Conservation (phyloP, 1,140 invertebrate genomes). For the Listronotus bonariensis region DNA sequence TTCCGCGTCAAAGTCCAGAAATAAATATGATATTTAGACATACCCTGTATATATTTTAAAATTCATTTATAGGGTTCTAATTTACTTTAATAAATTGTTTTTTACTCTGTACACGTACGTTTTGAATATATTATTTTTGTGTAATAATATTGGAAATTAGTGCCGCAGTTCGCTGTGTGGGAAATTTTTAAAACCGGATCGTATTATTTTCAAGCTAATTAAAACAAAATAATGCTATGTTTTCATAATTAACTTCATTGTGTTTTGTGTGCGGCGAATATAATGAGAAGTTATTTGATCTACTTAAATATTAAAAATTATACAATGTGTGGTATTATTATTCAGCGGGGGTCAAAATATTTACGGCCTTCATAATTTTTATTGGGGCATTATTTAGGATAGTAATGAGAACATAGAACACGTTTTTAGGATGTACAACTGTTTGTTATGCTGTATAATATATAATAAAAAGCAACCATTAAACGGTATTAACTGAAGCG, state of each 20-base stretch:
- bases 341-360: conserved; percentile 1
- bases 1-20: no score
- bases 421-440: no score
- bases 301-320: conserved; percentile 19
- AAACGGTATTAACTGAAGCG: no score
- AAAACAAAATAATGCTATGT: conserved; percentile 20
- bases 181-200: conserved; percentile 6
- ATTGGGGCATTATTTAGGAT: conserved; percentile 1
- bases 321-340: conserved; percentile 11
- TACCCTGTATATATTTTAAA: no score
- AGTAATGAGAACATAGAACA: conserved; percentile 2
- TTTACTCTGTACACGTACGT: no score
- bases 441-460: no score
- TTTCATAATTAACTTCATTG: conserved; percentile 22
- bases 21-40: no score
- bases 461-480: no score
- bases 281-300: conserved; percentile 21
- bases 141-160: no score
- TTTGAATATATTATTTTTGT: no score
- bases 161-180: not conserved
- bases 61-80: no score
- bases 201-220: conserved; percentile 10
- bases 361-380: conserved; percentile 5
- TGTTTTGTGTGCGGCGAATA: conserved; percentile 1
- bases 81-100: no score